phyloP scores from a whole-genome alignment of 1,140 invertebrate species.

The Ceratosolen solmsi region DNA sequence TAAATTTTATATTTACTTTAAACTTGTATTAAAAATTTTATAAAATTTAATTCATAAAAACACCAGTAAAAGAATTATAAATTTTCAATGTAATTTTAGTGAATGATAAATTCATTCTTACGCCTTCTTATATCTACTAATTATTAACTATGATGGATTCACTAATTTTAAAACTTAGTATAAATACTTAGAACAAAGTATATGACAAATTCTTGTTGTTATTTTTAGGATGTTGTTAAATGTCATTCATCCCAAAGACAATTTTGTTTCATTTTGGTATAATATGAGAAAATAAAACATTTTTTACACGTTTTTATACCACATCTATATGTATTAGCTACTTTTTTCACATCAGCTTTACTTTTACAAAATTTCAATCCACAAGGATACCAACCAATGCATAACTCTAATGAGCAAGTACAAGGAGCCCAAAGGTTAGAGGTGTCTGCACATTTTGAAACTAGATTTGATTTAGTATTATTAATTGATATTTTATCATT shows the following conservation, averaged over 20 bases:
- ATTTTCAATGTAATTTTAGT: too few relatives aligned
- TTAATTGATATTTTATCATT: constrained; percentile 59
- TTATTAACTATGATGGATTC: constrained; percentile 22
- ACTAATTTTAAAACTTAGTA: too few relatives aligned
- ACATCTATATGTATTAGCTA: constrained; percentile 84
- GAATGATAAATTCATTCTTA: too few relatives aligned
- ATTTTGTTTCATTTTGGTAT: constrained; percentile 85
- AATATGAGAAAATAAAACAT: constrained; percentile 90
- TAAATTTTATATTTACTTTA: too few relatives aligned
- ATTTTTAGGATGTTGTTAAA: constrained; percentile 56
- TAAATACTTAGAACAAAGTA: too few relatives aligned
- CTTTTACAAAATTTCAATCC: constrained; percentile 95
- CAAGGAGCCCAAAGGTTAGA: constrained; percentile 81
- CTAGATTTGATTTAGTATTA: constrained; percentile 58
- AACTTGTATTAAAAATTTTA: too few relatives aligned
- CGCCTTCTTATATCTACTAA: too few relatives aligned
- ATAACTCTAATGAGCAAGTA: constrained; percentile 86
- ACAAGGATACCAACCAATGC: constrained; percentile 90
- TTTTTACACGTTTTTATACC: constrained; percentile 96
- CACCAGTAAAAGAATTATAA: too few relatives aligned
- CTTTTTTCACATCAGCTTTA: constrained; percentile 76
- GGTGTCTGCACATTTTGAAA: constrained; percentile 77
- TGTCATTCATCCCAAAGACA: constrained; percentile 92
- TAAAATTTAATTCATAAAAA: too few relatives aligned
- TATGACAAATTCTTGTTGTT: too few relatives aligned